Evolutionary conservation across 1,140 invertebrate species (phyloP), one percentile per base, ranked within the genome.

Genomic region (Bombus vancouverensis): DNA sequence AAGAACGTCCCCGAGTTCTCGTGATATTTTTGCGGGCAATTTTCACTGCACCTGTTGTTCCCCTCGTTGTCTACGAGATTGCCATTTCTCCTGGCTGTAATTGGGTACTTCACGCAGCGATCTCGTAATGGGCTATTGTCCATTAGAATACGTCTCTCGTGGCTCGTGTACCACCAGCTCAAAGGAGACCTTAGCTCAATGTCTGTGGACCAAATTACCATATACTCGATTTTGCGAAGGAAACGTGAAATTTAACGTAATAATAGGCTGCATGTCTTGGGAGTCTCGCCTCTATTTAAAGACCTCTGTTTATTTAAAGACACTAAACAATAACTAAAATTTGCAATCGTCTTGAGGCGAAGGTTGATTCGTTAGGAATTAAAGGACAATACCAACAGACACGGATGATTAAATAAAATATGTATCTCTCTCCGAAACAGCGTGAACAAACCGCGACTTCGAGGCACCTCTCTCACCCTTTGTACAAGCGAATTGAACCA

Each of bases 21-120:
- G 76, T 37, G 42, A 37, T 75, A 65, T 82, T 89, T 83, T n/a
- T 72, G 72, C 62, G 85, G 59, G 80, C 86, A 90, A 89, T 90
- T 89, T 90, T 86, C 73, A 53, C 72, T 39, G 86, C 71, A 85
- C 82, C 86, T 85, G 81, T 89, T 87, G 84, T 86, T 71, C 78
- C 18, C 15, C 47, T 59, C 74, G 70, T 78, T 76, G 70, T 87
- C 86, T 37, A 80, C 70, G 75, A 87, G 85, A 87, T 85, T 85
- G 87, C 89, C 81, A 89, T 90, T 88, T 87, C 89, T 82, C 81
- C 68, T 44, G 15, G 53, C 72, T 87, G 83, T 90, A 90, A 90
- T 90, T 90, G 88, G 88, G 78, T 90, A 84, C 65, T 89, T 85
- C 66, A 87, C 74, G 39, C 81, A 44, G 42, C 72, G 80, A 86